Evolutionary conservation across 2,113 vertebrate genomes (phyloP), one percentile per base, ranked within the genome.

Genomic region (Chionomys nivalis): DNA sequence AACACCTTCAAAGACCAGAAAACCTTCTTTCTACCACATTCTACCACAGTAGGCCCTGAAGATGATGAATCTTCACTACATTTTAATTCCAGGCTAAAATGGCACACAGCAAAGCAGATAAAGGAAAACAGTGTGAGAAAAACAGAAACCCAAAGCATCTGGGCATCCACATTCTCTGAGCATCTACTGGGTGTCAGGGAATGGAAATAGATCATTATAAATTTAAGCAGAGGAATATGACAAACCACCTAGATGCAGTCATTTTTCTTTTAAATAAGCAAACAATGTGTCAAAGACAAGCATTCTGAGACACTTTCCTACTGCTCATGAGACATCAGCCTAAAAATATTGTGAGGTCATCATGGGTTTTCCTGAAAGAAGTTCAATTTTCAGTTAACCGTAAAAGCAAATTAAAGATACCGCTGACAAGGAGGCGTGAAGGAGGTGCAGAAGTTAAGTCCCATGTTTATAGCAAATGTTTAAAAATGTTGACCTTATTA

Each of bases 351-450:
- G 65, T 55, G 70, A 83, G 13, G 13, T 49, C 92, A 19, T 87
- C 11, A 77, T 55, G 24, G 31, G 93, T 58, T 83, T 96, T 89
- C 36, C 75, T 78, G 31, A 47, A 89, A 44, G 19, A 96, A 93
- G 24, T 42, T 96, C 44, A 89, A 93, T 79, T 68, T 76, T 70
- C 7, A 89, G 36, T 82, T 89, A 72, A 24, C 87, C 76, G 77
- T 89, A 39, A 90, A 96, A 85, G 75, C 31, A 81, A 96, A 66
- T 79, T 58, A 76, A 81, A 96, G 42, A 79, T 47, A 4, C 8
- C 93, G 12, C 2, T n/a, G 33, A 66, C 28, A 70, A 72, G 10
- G 26, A 81, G 21, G 5, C 83, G 68, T 47, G 83, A 14, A 49
- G 66, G 14, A 52, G 23, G 28, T 52, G 49, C 23, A 2, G 33